Base-by-base conservation (phyloP, 2,797 vertebrate species). In the Oreochromis mossambicus region DNA sequence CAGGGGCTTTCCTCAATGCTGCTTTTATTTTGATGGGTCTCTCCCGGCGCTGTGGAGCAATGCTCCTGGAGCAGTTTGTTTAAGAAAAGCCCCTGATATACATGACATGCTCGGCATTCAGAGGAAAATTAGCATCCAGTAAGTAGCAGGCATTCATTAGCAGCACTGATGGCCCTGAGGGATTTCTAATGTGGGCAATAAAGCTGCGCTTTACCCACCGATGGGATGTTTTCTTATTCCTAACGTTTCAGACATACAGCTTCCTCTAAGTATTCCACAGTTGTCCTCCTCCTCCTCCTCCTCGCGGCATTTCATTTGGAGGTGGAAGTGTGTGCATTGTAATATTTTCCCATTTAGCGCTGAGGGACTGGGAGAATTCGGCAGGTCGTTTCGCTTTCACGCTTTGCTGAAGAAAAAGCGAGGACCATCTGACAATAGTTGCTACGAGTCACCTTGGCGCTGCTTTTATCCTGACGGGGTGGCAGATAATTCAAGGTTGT, bases 361-460 rank as follows among this genome's bases (percentile, higher is more conserved):
- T 78, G 80, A 87, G 87, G 88, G 92, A 90, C 85, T 83, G 43
- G 51, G 86, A 92, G 91, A 89, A 89, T 91, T 90, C 84, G 81
- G 68, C 56, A 80, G 88, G 88, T 92, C 84, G 77, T 93, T 94
- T 93, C 88, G 87, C 88, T 93, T 94, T 94, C 88, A 93, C 80
- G 88, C 88, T 92, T 92, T 91, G 90, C 91, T 91, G 88, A 90
- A 87, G 89, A 89, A 90, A 92, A 88, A 86, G 83, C 73, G 46
- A 83, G 86, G 82, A 87, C 90, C 89, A 91, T 92, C 91, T 94
- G 91, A 94, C 92, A 92, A 88, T 89, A 87, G 89, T 87, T 82
- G 85, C 90, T 82, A 81, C 84, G 41, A 91, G 89, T 94, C 92
- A 93, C 93, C 91, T 94, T 92, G 90, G 73, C 10, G 70, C 79